Evolutionary conservation across 2,888 invertebrate species (phyloP), one percentile per base, ranked within the genome.

Genomic region (Papilio demoleus): DNA sequence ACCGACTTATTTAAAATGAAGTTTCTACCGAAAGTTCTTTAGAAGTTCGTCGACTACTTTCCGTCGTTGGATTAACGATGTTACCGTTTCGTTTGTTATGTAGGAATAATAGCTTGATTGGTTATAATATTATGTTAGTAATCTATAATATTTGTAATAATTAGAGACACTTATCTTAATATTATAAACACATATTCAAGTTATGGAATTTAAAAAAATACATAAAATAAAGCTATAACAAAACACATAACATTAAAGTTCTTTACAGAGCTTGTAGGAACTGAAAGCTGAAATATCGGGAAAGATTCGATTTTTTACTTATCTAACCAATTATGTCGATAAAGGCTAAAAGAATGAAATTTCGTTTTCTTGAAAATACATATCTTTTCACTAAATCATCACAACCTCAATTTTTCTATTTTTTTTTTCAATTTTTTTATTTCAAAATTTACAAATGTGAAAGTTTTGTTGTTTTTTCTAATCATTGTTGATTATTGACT

Each of bases 21-120:
- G 42, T 75, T 76, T 74, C 66, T 73, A 74, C 72, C 70, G 70
- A 65, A 50, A 65, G 65, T 68, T 68, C 36, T 56, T 4, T 61
- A 61, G 53, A 58, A 64, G 60, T 71, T 70, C 71, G 70, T 70
- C 70, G 72, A 73, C 73, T 72, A 77, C 71, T 81, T 78, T 70
- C 74, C 70, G 71, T 76, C 70, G 81, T 74, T 63, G 81, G 68
- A 47, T 85, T 80, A 71, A 75, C 82, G 79, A 83, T 81, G 79
- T 80, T 77, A 76, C 76, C 76, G 73, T 81, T 76, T 82, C 79
- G 79, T 78, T 78, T 75, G 78, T 81, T 82, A 73, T 81, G 80
- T 78, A 81, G 81, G 76, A 79, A 79, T 86, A 85, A 76, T 72
- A 76, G 85, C 75, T 74, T 83, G 80, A 81, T 84, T 83, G 80